These are phyloP conservation scores for Corella eumyota DNA, from an alignment of 23 tunicate genomes.

Conservation along the genomic window DNA sequence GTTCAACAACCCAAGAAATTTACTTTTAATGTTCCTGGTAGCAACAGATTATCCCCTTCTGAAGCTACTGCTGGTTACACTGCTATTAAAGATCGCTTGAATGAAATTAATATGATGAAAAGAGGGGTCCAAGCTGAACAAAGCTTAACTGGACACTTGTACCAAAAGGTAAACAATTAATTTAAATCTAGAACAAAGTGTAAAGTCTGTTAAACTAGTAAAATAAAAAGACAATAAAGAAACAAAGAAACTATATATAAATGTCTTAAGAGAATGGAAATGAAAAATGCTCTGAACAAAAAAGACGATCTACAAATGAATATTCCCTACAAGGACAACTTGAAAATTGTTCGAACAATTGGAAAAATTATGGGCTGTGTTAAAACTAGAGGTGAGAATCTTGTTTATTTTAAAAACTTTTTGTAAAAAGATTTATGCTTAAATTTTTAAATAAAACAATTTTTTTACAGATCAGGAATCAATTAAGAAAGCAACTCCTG, in stretches of 20 bases:
- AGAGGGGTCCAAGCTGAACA: slow-evolving; percentile 37
- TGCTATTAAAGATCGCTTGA: slow-evolving; percentile 36
- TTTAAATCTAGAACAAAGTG: neutral
- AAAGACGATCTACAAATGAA: slow-evolving; percentile 28
- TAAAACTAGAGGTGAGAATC: slow-evolving; percentile 21
- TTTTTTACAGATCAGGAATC: too few relatives aligned
- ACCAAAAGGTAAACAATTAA: slow-evolving; percentile 12
- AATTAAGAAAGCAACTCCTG: neutral
- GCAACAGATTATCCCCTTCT: slow-evolving; percentile 1
- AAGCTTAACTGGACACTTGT: slow-evolving; percentile 36
- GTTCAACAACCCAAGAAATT: slow-evolving; percentile 17
- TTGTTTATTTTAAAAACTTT: neutral
- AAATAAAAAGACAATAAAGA: neutral
- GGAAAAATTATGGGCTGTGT: slow-evolving; percentile 57
- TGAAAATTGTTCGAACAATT: slow-evolving; percentile 44
- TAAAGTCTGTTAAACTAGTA: neutral
- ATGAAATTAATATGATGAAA: slow-evolving; percentile 40
- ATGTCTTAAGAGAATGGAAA: too few relatives aligned
- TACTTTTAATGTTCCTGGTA: neutral
- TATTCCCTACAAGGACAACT: slow-evolving; percentile 17
- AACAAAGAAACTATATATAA: too few relatives aligned
- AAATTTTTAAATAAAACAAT: neutral
- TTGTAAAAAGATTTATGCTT: neutral
- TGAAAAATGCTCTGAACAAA: too few relatives aligned
- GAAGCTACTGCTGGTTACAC: slow-evolving; percentile 48